These are phyloP conservation scores for Hypocryptadius cinnamomeus DNA, from an alignment of 2,113 vertebrate genomes.

Conservation along the genomic window DNA sequence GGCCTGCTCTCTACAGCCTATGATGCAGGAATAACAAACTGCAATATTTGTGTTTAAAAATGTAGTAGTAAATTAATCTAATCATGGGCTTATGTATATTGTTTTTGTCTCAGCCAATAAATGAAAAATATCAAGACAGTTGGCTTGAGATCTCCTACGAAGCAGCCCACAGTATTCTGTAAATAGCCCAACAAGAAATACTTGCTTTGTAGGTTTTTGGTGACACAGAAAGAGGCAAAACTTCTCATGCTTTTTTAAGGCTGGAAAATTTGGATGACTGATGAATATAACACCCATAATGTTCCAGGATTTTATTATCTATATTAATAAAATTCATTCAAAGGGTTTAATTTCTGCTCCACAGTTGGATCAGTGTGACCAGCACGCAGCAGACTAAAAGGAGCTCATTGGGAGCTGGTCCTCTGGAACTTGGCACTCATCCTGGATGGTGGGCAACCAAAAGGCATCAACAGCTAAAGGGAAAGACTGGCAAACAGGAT, in stretches of 20 bases:
- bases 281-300: background rate
- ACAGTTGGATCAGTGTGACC: background rate
- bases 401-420: background rate
- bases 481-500: background rate
- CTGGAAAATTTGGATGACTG: background rate
- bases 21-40: background rate
- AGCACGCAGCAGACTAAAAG: background rate
- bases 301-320: background rate
- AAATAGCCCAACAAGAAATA: constrained; percentile 17
- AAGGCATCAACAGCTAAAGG: background rate
- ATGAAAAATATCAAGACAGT: constrained; percentile 11
- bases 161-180: constrained; percentile 1
- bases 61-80: background rate
- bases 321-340: background rate
- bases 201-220: background rate
- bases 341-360: background rate
- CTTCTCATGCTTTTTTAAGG: background rate
- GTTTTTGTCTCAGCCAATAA: background rate
- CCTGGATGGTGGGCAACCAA: background rate
- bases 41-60: background rate
- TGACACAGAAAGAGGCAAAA: background rate
- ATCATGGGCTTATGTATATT: background rate
- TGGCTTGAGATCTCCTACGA: background rate
- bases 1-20: background rate
- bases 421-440: background rate